A percentile compares a stretch with the other conserved stretches of the same genome.
phyloP scores from a whole-genome alignment of 1,140 invertebrate genomes.

The Scaptodrosophila lebanonensis region DNA sequence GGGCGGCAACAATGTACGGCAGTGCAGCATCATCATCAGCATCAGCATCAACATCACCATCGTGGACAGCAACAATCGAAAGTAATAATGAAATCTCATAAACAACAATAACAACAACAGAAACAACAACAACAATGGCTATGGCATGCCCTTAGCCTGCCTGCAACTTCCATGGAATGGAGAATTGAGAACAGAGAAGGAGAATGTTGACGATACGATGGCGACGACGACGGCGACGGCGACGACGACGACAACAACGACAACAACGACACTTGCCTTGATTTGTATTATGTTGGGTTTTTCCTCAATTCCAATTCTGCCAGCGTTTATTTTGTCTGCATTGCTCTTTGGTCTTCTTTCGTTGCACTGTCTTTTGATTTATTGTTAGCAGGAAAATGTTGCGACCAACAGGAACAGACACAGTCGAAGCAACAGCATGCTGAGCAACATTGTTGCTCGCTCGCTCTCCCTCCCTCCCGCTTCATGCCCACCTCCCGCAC shows the following conservation, averaged over 20 bases:
- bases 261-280: slow-evolving; percentile 66
- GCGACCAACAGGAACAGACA: slow-evolving; percentile 16
- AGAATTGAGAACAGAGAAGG: background rate
- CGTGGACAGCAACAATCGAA: slow-evolving; percentile 59
- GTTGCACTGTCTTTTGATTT: slow-evolving; percentile 49
- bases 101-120: slow-evolving; percentile 38
- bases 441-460: slow-evolving; percentile 20
- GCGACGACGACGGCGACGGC: background rate
- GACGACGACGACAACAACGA: slow-evolving; percentile 9
- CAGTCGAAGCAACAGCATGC: slow-evolving; percentile 9
- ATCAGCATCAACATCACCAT: slow-evolving; percentile 52
- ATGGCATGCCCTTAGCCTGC: too few relatives aligned
- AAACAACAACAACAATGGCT: too few relatives aligned
- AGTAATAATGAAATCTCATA: slow-evolving; percentile 73
- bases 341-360: slow-evolving; percentile 25
- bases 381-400: slow-evolving; percentile 59
- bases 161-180: too few relatives aligned
- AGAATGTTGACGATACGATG: background rate
- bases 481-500: background rate
- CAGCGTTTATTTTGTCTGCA: slow-evolving; percentile 17
- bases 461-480: slow-evolving; percentile 2
- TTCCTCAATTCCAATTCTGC: slow-evolving; percentile 25
- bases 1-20: too few relatives aligned
- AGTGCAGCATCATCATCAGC: too few relatives aligned
- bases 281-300: slow-evolving; percentile 71